A percentile compares a stretch with the other conserved stretches of the same genome.
Evolutionary conservation across 1,140 invertebrate genomes (phyloP).

Genomic region (Leptopilina boulardi): DNA sequence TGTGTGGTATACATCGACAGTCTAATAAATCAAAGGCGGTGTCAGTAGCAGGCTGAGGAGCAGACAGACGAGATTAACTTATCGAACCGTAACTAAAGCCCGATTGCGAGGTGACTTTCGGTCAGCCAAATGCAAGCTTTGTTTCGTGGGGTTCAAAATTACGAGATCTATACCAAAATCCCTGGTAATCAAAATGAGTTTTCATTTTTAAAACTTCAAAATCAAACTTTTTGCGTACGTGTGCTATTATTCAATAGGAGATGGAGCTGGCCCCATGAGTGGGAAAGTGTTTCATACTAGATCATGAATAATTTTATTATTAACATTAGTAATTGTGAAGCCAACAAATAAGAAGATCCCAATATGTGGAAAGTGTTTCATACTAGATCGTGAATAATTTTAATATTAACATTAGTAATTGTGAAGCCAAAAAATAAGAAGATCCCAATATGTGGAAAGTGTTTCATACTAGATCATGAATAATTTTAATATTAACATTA

Average conservation of each 20-base stretch:
- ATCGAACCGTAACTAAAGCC: conserved; percentile 57
- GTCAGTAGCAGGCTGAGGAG: conserved; percentile 62
- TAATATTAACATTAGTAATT: too few species aligned
- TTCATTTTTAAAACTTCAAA: background rate
- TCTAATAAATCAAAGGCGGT: conserved; percentile 66
- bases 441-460: too few species aligned
- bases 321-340: too few species aligned
- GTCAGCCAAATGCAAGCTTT: conserved; percentile 41
- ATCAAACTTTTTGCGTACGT: background rate
- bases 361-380: too few species aligned
- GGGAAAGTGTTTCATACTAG: too few species aligned
- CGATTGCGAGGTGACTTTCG: conserved; percentile 59
- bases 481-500: too few species aligned
- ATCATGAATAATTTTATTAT: too few species aligned
- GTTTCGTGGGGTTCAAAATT: conserved; percentile 37
- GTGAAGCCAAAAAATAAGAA: too few species aligned
- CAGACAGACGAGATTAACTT: conserved; percentile 66
- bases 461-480: too few species aligned
- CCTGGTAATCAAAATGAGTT: conserved; percentile 30
- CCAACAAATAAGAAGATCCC: too few species aligned
- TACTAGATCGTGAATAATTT: too few species aligned
- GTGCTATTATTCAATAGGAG: background rate
- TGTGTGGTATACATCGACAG: conserved; percentile 51
- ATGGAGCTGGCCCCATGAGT: too few species aligned
- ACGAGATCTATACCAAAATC: conserved; percentile 37